These are phyloP conservation scores for Sebastes iracundus DNA, from an alignment of 2,797 vertebrate species.

Conservation along the genomic window DNA sequence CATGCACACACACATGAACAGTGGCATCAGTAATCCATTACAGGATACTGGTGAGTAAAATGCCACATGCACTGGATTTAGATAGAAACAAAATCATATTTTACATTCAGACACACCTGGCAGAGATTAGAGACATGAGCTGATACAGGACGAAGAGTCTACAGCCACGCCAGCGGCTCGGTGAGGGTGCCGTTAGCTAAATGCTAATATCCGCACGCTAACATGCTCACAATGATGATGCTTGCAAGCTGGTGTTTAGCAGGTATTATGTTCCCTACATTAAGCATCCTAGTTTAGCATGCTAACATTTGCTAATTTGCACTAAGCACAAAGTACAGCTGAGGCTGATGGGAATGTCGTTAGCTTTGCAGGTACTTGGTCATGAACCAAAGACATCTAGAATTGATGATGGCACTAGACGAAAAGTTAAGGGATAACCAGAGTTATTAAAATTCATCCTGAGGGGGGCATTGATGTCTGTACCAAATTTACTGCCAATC, in stretches of 20 bases:
- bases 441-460: neutral
- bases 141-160: neutral
- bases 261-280: neutral
- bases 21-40: slow-evolving; percentile 21
- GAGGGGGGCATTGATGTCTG: neutral
- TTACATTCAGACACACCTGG: neutral
- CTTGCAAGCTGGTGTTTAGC: neutral
- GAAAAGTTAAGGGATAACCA: neutral
- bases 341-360: neutral
- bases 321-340: neutral
- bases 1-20: neutral
- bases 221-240: neutral
- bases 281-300: neutral
- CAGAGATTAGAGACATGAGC: neutral
- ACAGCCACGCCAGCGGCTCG: neutral
- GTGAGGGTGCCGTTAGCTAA: neutral
- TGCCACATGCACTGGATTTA: neutral
- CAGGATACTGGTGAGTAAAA: neutral
- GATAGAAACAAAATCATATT: slow-evolving; percentile 1
- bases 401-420: neutral
- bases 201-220: neutral
- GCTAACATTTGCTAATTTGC: neutral
- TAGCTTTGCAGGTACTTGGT: neutral
- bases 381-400: neutral
- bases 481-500: neutral